A percentile compares a stretch with the other conserved stretches of the same genome.
Conservation (phyloP, 2,888 invertebrate genomes). For the Drosophila anceps region DNA sequence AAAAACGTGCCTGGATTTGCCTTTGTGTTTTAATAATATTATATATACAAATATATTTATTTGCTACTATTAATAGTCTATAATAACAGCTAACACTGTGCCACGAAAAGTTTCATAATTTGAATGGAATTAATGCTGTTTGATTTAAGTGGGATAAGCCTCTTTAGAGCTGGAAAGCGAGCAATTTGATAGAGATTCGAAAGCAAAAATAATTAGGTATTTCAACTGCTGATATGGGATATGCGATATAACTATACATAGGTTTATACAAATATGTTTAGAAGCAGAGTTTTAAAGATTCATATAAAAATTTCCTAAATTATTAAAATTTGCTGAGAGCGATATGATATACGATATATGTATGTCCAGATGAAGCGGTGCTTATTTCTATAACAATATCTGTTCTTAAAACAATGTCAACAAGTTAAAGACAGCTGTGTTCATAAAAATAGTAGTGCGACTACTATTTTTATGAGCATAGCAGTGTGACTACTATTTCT, state of each 20-base stretch:
- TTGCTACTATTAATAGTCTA: neutral
- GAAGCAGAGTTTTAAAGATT: no score
- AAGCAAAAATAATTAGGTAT: neutral
- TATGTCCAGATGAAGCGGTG: no score
- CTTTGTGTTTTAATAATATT: neutral
- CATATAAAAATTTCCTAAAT: neutral
- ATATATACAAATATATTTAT: neutral
- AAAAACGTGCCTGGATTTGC: conserved; percentile 63
- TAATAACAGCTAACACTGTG: neutral
- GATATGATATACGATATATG: no score
- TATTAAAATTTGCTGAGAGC: no score
- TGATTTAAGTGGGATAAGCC: neutral
- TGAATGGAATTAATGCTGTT: neutral
- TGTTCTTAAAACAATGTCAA: no score
- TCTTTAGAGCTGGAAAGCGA: neutral
- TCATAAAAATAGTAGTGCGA: no score
- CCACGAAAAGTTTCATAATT: neutral
- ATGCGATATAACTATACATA: no score
- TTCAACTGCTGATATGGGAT: neutral
- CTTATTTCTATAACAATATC: no score
- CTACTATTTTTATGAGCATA: no score
- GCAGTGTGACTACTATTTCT: no score
- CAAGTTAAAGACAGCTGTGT: no score
- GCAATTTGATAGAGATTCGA: neutral
- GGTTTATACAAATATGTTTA: no score